A percentile compares a stretch with the other conserved stretches of the same genome.
phyloP scores from a whole-genome alignment of 2,888 invertebrate species.

The Bembecia ichneumoniformis region DNA sequence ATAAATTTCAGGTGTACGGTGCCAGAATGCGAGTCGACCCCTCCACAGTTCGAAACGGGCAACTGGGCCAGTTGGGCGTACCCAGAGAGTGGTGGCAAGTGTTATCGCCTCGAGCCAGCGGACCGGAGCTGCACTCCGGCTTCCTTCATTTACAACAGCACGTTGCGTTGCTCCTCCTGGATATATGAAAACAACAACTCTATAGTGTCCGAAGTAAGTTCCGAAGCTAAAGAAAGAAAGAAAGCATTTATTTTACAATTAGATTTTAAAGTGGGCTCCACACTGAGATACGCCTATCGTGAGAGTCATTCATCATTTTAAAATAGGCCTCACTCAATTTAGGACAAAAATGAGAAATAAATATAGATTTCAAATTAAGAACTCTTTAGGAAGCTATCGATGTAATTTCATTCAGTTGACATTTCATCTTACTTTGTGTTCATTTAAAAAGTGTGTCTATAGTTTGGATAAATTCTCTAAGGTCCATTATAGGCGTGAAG shows the following conservation, averaged over 20 bases:
- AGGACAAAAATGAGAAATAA: too few relatives aligned
- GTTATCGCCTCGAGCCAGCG: conserved; percentile 31
- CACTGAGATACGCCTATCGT: too few relatives aligned
- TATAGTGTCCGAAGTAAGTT: conserved; percentile 47
- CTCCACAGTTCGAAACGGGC: conserved; percentile 28
- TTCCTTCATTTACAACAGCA: conserved; percentile 36
- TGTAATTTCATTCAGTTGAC: too few relatives aligned
- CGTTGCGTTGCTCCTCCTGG: conserved; percentile 38
- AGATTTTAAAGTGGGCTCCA: neutral
- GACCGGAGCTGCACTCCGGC: conserved; percentile 28
- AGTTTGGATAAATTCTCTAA: too few relatives aligned
- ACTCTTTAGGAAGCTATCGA: too few relatives aligned
- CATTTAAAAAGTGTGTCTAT: too few relatives aligned
- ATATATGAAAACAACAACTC: conserved; percentile 44
- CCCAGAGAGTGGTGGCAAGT: conserved; percentile 33
- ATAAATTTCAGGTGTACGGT: conserved; percentile 46
- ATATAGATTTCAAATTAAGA: too few relatives aligned
- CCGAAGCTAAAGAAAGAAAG: neutral
- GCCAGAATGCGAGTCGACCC: conserved; percentile 51
- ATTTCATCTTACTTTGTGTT: too few relatives aligned
- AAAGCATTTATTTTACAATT: neutral
- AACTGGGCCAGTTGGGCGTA: conserved; percentile 51
- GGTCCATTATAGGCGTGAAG: too few relatives aligned
- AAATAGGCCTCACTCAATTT: too few relatives aligned
- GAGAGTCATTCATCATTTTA: too few relatives aligned